These are phyloP conservation scores for Pocillopora damicornis DNA, from an alignment of 64 coral and sea anemone species.

Conservation along the genomic window DNA sequence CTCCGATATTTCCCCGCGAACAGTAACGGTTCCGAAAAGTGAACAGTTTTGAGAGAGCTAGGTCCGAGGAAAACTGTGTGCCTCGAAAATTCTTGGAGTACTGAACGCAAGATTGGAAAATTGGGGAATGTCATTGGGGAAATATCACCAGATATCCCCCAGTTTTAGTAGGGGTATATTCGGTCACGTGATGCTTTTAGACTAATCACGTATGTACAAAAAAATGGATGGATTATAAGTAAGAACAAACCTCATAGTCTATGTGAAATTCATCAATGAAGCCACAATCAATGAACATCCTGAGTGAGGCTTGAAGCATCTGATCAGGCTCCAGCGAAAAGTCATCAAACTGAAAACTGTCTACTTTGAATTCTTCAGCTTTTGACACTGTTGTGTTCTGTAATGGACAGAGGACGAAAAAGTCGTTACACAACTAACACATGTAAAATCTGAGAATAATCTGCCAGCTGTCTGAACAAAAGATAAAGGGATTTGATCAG, in stretches of 20 bases:
- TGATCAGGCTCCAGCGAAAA: conserved; percentile 87
- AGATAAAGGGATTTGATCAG: too few species aligned
- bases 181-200: too few species aligned
- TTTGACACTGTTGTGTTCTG: conserved; percentile 68
- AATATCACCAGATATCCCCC: too few species aligned
- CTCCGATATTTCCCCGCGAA: too few species aligned
- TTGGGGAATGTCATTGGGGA: too few species aligned
- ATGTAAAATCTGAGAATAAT: not conserved
- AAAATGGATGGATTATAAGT: not conserved
- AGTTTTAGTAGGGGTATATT: too few species aligned
- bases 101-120: too few species aligned
- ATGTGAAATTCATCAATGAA: conserved; percentile 98
- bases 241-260: conserved; percentile 59
- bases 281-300: conserved; percentile 96
- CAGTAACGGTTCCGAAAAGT: too few species aligned
- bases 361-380: conserved; percentile 66
- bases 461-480: not conserved
- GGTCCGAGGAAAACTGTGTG: too few species aligned
- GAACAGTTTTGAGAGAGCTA: too few species aligned
- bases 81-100: too few species aligned
- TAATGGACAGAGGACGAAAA: not conserved
- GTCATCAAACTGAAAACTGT: conserved; percentile 89
- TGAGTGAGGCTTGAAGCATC: conserved; percentile 85
- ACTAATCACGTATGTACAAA: not conserved
- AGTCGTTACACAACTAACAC: too few species aligned